Conservation (phyloP, 2,113 vertebrate species). For the Pogonocichla stellata region DNA sequence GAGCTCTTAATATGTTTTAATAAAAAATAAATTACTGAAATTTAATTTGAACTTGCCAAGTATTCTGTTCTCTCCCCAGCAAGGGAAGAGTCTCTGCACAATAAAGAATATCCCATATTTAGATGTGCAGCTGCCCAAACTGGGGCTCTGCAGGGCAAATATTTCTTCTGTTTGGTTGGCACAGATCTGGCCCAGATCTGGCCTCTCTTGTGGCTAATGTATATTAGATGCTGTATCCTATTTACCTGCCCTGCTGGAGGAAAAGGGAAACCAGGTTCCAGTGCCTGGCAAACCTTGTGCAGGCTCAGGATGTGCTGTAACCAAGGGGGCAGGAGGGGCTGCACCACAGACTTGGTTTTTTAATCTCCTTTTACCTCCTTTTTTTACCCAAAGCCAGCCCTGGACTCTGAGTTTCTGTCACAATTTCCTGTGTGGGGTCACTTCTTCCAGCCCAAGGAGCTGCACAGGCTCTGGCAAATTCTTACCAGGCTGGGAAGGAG, state of each 20-base stretch:
- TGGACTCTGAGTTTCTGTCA: background rate
- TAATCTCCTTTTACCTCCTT: background rate
- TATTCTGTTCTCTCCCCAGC: background rate
- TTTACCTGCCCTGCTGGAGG: background rate
- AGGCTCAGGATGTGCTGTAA: background rate
- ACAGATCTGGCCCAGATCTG: background rate
- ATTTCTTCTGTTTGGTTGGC: background rate
- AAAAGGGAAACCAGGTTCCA: background rate
- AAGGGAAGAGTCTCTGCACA: background rate
- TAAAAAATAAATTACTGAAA: background rate
- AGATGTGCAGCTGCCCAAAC: background rate
- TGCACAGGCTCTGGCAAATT: background rate
- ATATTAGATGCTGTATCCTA: background rate
- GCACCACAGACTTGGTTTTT: fast-evolving
- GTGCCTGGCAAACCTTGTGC: background rate
- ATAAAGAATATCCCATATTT: no score
- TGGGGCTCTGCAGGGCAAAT: background rate
- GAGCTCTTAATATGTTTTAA: background rate
- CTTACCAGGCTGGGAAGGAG: background rate
- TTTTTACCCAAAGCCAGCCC: background rate
- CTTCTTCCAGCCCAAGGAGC: background rate
- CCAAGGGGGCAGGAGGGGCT: background rate
- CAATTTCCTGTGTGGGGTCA: background rate
- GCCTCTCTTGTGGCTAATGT: background rate
- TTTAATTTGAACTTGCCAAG: background rate